Percentiles rank a stretch among this genome's conserved stretches.
Conservation (phyloP, 2,113 vertebrate species). For the Mungos mungo region DNA sequence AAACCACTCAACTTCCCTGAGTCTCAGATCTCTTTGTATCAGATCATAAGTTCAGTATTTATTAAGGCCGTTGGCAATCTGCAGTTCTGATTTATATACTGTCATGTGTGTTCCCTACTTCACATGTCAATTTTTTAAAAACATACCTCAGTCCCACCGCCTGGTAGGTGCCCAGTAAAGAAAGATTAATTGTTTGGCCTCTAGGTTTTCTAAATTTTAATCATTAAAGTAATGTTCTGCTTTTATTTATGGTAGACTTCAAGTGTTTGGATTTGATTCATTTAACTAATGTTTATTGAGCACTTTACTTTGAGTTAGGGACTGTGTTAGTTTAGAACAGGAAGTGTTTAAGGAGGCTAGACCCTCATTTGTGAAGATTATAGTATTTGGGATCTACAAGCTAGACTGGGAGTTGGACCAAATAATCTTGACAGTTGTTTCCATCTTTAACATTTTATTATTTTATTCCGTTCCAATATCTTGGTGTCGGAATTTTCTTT, state of each 20-base stretch:
- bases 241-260: constrained; percentile 22
- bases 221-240: neutral
- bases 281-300: neutral
- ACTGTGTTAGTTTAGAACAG: neutral
- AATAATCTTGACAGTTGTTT: neutral
- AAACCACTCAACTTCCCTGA: neutral
- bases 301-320: neutral
- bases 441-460: neutral
- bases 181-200: neutral
- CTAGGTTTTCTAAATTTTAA: constrained; percentile 15
- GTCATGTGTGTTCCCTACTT: neutral
- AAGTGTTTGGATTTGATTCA: neutral
- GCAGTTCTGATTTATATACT: neutral
- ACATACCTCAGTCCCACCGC: neutral
- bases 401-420: neutral
- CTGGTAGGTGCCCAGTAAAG: neutral
- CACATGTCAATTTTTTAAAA: neutral
- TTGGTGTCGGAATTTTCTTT: neutral
- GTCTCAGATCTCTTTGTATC: neutral
- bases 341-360: neutral
- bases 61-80: neutral
- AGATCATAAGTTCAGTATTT: neutral
- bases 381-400: neutral
- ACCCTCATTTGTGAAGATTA: neutral
- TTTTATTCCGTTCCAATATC: neutral